A percentile compares a stretch with the other conserved stretches of the same genome.
These are phyloP conservation scores for Vesta saturnalis DNA, from an alignment of 2,888 invertebrate genomes.

Conservation along the genomic window DNA sequence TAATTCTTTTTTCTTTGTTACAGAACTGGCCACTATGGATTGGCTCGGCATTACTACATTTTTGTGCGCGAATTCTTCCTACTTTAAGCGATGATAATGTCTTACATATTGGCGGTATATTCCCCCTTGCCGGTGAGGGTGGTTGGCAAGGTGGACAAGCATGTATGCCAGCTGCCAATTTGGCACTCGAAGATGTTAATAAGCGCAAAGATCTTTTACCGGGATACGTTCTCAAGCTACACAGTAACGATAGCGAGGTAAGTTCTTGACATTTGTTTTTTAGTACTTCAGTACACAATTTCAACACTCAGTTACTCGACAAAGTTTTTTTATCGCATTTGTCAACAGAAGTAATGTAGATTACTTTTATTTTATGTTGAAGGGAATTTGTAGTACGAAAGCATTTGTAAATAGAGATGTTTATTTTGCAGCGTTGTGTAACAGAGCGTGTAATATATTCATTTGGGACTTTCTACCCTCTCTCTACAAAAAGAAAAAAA, in stretches of 20 bases:
- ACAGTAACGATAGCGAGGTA: constrained; percentile 98
- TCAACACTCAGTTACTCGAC: background rate
- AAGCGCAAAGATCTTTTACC: constrained; percentile 86
- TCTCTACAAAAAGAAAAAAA: background rate
- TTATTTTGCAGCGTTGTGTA: constrained; percentile 10
- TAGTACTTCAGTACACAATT: background rate
- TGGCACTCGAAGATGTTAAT: constrained; percentile 97
- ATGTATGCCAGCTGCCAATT: constrained; percentile 96
- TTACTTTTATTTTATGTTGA: constrained; percentile 6
- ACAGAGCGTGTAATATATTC: constrained; percentile 16
- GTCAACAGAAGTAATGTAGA: constrained; percentile 12
- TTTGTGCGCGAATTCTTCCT: constrained; percentile 46
- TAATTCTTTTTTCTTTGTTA: constrained; percentile 43
- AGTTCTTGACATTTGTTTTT: constrained; percentile 47
- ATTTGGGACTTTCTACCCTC: constrained; percentile 10
- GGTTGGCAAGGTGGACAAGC: constrained; percentile 99
- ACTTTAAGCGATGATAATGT: constrained; percentile 68
- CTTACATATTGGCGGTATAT: constrained; percentile 96
- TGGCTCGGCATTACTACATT: constrained; percentile 56
- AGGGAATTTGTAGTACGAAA: constrained; percentile 14
- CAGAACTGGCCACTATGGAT: constrained; percentile 61
- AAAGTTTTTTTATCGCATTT: constrained; percentile 12
- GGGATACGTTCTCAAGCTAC: constrained; percentile 89
- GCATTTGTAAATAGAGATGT: constrained; percentile 16
- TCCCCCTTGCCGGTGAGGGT: constrained; percentile 95